Percentiles rank a stretch among this genome's conserved stretches.
These are phyloP conservation scores for Syrmaticus mikado DNA, from an alignment of 2,113 vertebrate genomes.

Conservation along the genomic window DNA sequence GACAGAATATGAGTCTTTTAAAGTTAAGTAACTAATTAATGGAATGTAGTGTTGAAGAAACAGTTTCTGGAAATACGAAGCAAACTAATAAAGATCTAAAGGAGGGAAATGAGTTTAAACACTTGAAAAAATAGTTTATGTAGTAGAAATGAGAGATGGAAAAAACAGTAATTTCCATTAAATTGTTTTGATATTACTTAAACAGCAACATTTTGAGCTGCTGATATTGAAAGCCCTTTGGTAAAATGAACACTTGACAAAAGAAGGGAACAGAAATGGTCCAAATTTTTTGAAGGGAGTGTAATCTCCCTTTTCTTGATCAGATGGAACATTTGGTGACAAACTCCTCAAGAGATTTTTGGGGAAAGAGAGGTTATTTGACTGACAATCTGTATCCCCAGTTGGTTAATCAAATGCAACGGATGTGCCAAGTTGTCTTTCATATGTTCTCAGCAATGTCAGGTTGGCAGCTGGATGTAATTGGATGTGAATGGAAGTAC, in stretches of 20 bases:
- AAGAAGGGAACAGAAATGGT: not conserved
- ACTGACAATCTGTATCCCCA: slow-evolving; percentile 28
- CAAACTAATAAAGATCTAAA: not conserved
- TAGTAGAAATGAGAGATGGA: not conserved
- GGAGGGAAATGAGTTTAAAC: not conserved
- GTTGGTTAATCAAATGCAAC: not conserved
- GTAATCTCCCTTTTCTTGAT: slow-evolving; percentile 8
- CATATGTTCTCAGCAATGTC: not conserved
- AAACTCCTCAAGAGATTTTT: not conserved
- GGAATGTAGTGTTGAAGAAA: slow-evolving; percentile 10
- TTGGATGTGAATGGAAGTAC: slow-evolving; percentile 23
- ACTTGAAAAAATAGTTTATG: slow-evolving; percentile 20
- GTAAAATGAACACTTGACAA: not conserved
- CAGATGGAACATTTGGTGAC: slow-evolving; percentile 20
- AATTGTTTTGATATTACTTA: not conserved
- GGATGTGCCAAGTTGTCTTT: slow-evolving; percentile 45
- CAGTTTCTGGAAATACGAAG: not conserved
- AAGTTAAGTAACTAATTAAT: slow-evolving; percentile 18
- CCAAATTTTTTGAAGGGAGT: not conserved
- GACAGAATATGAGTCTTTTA: not conserved
- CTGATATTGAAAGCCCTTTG: not conserved
- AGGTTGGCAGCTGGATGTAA: slow-evolving; percentile 27
- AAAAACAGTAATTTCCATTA: not conserved
- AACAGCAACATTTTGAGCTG: not conserved
- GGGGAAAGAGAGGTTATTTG: not conserved